Percentiles rank a stretch among this genome's conserved stretches.
These are phyloP conservation scores for Pedetes capensis DNA, from an alignment of 2,113 vertebrate species.

Conservation along the genomic window DNA sequence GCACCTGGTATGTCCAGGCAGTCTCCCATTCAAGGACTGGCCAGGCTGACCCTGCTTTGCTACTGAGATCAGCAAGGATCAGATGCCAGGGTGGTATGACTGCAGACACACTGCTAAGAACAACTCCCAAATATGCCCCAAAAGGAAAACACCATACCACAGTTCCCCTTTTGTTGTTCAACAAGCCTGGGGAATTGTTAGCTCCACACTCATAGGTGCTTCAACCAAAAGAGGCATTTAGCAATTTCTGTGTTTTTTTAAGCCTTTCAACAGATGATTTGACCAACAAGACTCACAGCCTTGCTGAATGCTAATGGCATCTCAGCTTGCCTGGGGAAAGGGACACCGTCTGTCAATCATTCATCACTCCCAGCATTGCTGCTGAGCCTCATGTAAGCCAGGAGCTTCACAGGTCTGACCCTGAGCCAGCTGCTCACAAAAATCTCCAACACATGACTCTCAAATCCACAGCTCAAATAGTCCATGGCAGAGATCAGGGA, in stretches of 20 bases:
- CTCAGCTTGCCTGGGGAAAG: not conserved
- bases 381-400: not conserved
- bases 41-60: too few relatives aligned
- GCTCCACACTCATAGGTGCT: not conserved
- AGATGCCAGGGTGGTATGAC: too few relatives aligned
- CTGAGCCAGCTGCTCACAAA: not conserved
- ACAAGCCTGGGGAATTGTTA: constrained; percentile 38
- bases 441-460: not conserved
- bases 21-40: too few relatives aligned
- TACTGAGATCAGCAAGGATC: too few relatives aligned
- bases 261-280: constrained; percentile 40
- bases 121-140: not conserved
- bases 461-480: not conserved
- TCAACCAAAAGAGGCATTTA: constrained; percentile 50
- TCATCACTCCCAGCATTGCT: not conserved
- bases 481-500: not conserved
- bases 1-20: too few relatives aligned
- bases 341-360: not conserved
- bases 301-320: constrained; percentile 60
- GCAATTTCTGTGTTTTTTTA: constrained; percentile 12
- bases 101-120: constrained; percentile 35
- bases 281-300: constrained; percentile 34
- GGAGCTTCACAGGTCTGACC: not conserved
- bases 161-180: not conserved
- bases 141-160: not conserved